Percentiles rank a stretch among this genome's conserved stretches.
These are phyloP conservation scores for Pelosia muscerda DNA, from an alignment of 2,888 invertebrate genomes.

Conservation along the genomic window DNA sequence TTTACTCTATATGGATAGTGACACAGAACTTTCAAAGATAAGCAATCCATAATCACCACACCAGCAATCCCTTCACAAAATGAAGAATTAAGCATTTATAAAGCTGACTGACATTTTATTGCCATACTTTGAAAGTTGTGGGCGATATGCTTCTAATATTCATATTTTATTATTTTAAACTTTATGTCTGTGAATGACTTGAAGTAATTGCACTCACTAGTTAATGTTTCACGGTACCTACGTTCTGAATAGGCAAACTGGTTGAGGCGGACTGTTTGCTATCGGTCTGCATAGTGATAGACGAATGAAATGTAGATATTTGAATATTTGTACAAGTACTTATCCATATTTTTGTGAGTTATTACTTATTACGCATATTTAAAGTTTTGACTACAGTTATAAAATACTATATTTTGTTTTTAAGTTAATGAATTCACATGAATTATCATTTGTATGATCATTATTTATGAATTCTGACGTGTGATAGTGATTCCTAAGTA, in stretches of 20 bases:
- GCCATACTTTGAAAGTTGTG: conserved; percentile 19
- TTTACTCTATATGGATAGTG: too few species aligned
- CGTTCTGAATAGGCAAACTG: neutral
- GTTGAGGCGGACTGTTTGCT: neutral
- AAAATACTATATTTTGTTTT: neutral
- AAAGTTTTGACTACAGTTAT: neutral
- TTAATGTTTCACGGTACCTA: conserved; percentile 2
- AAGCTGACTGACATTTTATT: conserved; percentile 25
- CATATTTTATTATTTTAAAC: conserved; percentile 37
- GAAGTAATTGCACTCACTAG: conserved; percentile 41
- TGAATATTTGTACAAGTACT: neutral
- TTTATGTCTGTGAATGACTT: conserved; percentile 39
- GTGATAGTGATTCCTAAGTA: too few species aligned
- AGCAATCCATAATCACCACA: too few species aligned
- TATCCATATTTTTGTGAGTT: too few species aligned
- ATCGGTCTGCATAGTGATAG: neutral
- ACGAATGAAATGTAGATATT: neutral
- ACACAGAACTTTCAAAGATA: too few species aligned
- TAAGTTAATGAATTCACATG: too few species aligned
- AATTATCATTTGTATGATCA: too few species aligned
- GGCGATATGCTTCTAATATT: conserved; percentile 27
- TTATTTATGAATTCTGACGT: too few species aligned
- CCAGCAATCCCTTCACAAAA: too few species aligned
- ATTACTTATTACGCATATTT: too few species aligned
- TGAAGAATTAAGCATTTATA: neutral